phyloP scores from a whole-genome alignment of 2,113 vertebrate species.

The Chauna torquata region DNA sequence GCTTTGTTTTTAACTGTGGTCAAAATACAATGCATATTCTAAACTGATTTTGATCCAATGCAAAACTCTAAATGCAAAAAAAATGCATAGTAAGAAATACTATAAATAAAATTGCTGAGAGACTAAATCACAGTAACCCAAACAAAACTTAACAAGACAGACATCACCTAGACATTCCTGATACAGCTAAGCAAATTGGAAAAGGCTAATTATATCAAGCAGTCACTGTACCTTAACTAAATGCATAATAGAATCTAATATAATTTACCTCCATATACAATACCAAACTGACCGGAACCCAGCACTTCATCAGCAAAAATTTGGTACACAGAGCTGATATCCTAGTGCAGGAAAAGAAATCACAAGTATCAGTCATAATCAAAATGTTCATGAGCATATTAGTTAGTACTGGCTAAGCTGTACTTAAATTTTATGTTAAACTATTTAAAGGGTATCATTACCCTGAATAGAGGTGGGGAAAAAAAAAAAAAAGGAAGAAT shows the following conservation, averaged over 20 bases:
- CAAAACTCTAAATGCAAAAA: background rate
- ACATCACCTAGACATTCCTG: background rate
- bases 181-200: background rate
- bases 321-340: conserved; percentile 97
- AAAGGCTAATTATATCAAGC: background rate
- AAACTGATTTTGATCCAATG: background rate
- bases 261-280: conserved; percentile 94
- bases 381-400: background rate
- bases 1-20: background rate
- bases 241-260: background rate
- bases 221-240: background rate
- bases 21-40: background rate
- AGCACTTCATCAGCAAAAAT: conserved; percentile 99
- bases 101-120: background rate
- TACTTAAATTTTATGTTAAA: background rate
- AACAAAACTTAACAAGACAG: background rate
- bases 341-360: conserved; percentile 75
- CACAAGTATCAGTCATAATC: background rate
- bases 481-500: too few relatives aligned
- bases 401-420: background rate
- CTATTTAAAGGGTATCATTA: background rate
- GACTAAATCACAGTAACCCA: background rate
- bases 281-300: conserved; percentile 98
- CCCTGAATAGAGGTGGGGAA: background rate
- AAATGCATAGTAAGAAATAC: background rate